These are phyloP conservation scores for Thereva nobilitata DNA, from an alignment of 2,888 invertebrate genomes.

Conservation along the genomic window DNA sequence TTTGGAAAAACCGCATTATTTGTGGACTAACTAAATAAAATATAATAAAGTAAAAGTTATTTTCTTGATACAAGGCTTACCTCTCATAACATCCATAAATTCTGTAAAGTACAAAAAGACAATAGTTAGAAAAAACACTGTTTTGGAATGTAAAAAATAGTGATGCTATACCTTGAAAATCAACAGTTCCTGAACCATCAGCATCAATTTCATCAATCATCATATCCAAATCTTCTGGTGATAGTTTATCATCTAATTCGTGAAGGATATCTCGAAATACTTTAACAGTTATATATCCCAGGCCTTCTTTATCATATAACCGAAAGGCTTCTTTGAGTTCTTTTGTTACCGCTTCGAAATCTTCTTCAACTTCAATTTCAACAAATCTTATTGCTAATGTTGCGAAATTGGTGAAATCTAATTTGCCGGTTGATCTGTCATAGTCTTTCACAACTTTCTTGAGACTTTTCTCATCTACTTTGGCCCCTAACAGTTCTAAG, in stretches of 20 bases:
- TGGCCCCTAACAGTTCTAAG: constrained; percentile 86
- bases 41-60: background rate
- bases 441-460: constrained; percentile 88
- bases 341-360: constrained; percentile 85
- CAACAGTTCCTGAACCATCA: constrained; percentile 24
- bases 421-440: constrained; percentile 75
- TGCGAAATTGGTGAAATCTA: constrained; percentile 89
- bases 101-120: constrained; percentile 10
- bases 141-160: background rate
- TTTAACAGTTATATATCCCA: constrained; percentile 88
- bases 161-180: constrained; percentile 25
- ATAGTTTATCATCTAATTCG: constrained; percentile 89
- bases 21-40: too few relatives aligned
- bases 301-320: constrained; percentile 92
- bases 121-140: background rate
- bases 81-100: constrained; percentile 36
- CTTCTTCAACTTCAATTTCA: constrained; percentile 75
- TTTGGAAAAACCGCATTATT: too few relatives aligned
- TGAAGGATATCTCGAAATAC: constrained; percentile 87
- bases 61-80: constrained; percentile 2
- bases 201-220: constrained; percentile 93
- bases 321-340: constrained; percentile 95
- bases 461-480: constrained; percentile 77
- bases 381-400: constrained; percentile 84
- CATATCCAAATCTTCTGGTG: constrained; percentile 84